Evolutionary conservation across 2,888 invertebrate genomes (phyloP).

Genomic region (Myopa testacea): DNA sequence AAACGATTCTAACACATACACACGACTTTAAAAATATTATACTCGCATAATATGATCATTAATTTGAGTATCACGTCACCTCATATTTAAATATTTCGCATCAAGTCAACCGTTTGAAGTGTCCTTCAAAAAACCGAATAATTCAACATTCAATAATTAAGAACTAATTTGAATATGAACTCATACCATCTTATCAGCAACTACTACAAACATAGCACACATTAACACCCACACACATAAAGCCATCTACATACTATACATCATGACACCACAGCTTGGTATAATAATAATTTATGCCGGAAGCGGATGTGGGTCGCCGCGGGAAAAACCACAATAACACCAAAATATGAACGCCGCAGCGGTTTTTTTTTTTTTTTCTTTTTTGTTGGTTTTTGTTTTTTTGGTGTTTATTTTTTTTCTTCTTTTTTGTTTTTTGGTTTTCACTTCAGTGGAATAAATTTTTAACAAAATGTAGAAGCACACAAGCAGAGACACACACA

Average conservation of each 20-base stretch:
- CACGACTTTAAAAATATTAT: too few relatives aligned
- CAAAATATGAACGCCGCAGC: slow-evolving; percentile 24
- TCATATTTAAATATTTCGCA: background rate
- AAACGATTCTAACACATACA: too few relatives aligned
- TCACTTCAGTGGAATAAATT: slow-evolving; percentile 29
- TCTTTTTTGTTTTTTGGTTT: too few relatives aligned
- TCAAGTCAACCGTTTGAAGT: too few relatives aligned
- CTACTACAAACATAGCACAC: background rate
- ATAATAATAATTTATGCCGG: slow-evolving; percentile 33
- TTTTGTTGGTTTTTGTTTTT: background rate
- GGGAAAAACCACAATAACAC: slow-evolving; percentile 29
- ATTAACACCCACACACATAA: background rate
- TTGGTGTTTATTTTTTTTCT: background rate
- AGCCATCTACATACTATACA: background rate
- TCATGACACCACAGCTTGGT: background rate
- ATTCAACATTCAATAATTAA: slow-evolving; percentile 34
- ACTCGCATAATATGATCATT: too few relatives aligned
- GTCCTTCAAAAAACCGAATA: background rate
- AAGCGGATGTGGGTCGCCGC: slow-evolving; percentile 30
- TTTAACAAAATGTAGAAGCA: slow-evolving; percentile 18
- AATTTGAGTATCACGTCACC: too few relatives aligned
- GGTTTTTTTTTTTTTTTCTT: background rate
- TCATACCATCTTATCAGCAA: slow-evolving; percentile 17
- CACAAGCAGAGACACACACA: background rate
- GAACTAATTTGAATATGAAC: slow-evolving; percentile 35